Base-by-base conservation (phyloP, 2,797 vertebrate genomes). In the Gambusia yucatana region DNA sequence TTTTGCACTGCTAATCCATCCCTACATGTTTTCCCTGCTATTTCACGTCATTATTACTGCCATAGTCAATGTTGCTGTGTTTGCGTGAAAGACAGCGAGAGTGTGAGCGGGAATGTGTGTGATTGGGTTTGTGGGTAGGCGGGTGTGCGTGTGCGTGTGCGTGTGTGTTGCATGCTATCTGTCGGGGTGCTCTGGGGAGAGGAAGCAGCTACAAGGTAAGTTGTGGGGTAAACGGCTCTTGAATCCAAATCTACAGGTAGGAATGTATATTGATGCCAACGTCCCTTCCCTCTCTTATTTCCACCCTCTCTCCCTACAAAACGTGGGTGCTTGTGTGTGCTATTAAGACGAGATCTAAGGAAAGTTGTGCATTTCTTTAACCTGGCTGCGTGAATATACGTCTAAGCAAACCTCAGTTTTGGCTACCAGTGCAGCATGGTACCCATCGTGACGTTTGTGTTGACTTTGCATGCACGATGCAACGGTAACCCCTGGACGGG, bases 171-270 rank as follows among this genome's bases (percentile, higher is more conserved):
- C 95, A 96, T 96, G 95, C 91, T 93, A 57, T 95, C 84, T 96
- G 93, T 94, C 77, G 79, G 88, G 92, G 94, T 93, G 90, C 92
- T 91, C 92, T 84, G 79, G 92, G 92, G 86, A 91, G 87, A 92
- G 86, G 90, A 90, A 90, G 87, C 92, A 63, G 89, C 88, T 84
- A 80, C 84, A 82, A 94, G 96, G 96, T 96, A 96, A 96, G 96
- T 96, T 89, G 82, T 88, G 92, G 95, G 95, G 91, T 92, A 89
- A 93, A 86, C 86, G 91, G 90, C 93, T 92, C 93, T 89, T 88
- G 91, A 95, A 93, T 92, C 90, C 89, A 90, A 95, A 93, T 81
- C 43, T 83, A 80, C 94, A 96, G 96, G 96, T 96, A 96, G 95
- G 96, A 95, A 84, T 85, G 80, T 87, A 75, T 86, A 82, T 87